Base-by-base conservation (phyloP, 1,140 invertebrate genomes). In the Ceratina australensis region DNA sequence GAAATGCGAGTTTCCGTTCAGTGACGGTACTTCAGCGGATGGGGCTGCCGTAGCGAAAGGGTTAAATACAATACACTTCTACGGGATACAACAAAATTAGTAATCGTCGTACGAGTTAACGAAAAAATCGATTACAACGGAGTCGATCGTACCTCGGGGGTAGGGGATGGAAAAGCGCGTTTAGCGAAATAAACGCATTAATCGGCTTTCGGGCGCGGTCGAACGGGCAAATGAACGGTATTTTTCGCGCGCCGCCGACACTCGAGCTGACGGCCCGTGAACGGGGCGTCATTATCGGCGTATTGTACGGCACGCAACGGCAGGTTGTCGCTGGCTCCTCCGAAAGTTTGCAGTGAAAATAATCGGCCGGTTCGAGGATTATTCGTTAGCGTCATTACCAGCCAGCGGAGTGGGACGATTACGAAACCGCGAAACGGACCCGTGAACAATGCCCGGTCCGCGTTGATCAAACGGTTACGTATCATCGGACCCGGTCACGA, bases 391-490 rank as follows among this genome's bases (percentile, higher is more conserved):
- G 75, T 71, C 57, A 64, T 78, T 78, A 76, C 69, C 56, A 47
- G 56, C 5, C 5, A 10, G 33, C 33, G 33, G 10, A 42, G 33
- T 42, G 8, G 42, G 15, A 22, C 42, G 73, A 69, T 76, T 68
- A 59, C 73, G 52, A 75, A 49, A 68, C 65, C 73, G 26, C 54
- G 54, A 47, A n/a, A 15, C 18, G 15, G 12, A n/a, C 2, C 66
- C 54, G 42, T 22, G 49, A 71, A 72, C 75, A 78, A 71, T 63
- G 67, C 5, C 5, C 5, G 33, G 7, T 18, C 18, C n/a, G 2
- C 68, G 67, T 78, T 78, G 67, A 78, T 78, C 57, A 78, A 72
- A 72, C 68, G 75, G 75, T 78, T 72, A 78, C 75, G 68, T 78
- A 78, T 78, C 75, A 56, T 52, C 75, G 33, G n/a, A n/a, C n/a